phyloP scores from a whole-genome alignment of 1,140 invertebrate species.

The Brachystomella parvula region DNA sequence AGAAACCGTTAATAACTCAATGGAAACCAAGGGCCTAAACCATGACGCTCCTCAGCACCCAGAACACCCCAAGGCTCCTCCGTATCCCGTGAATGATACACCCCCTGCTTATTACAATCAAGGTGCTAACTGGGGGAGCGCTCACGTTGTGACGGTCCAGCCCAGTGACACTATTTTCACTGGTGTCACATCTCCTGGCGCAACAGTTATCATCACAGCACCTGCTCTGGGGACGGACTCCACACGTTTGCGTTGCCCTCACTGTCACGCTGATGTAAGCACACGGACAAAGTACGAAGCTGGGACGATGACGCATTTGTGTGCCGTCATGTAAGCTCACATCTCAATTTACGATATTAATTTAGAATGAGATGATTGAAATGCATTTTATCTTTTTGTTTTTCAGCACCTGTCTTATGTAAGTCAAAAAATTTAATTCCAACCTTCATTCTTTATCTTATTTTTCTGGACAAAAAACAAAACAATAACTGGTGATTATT shows the following conservation, averaged over 20 bases:
- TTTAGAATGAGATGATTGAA: too few species aligned
- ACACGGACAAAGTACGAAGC: constrained; percentile 48
- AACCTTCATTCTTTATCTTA: constrained; percentile 20
- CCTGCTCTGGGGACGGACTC: neutral
- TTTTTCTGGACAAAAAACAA: constrained; percentile 27
- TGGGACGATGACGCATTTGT: constrained; percentile 52
- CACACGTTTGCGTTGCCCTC: constrained; percentile 45
- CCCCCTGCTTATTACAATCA: too few species aligned
- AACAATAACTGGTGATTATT: neutral
- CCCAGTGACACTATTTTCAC: too few species aligned
- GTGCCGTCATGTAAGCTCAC: constrained; percentile 42
- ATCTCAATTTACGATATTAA: neutral
- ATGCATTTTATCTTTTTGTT: constrained; percentile 42
- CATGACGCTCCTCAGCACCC: too few species aligned
- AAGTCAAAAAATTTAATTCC: constrained; percentile 13
- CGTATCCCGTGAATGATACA: too few species aligned
- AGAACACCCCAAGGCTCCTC: too few species aligned
- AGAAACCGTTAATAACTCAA: too few species aligned
- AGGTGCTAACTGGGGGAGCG: too few species aligned
- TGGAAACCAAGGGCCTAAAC: too few species aligned
- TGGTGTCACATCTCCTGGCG: too few species aligned
- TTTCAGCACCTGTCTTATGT: constrained; percentile 49
- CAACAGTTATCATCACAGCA: too few species aligned
- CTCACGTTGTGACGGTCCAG: too few species aligned
- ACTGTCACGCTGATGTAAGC: constrained; percentile 47